A percentile compares a stretch with the other conserved stretches of the same genome.
Conservation (phyloP, 1,140 invertebrate species). For the Parasteatoda tepidariorum region DNA sequence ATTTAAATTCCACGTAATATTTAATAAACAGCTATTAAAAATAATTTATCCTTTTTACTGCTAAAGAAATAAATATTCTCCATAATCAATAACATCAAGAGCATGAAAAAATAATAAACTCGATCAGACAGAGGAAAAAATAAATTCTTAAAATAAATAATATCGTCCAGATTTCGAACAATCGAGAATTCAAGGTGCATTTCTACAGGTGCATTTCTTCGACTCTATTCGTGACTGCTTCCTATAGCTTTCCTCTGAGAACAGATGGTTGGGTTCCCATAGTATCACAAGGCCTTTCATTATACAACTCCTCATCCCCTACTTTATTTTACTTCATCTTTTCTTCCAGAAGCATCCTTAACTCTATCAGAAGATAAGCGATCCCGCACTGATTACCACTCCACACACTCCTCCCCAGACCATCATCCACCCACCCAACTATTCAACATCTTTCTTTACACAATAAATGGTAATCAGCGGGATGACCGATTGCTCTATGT, state of each 20-base stretch:
- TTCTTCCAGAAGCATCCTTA: slow-evolving; percentile 29
- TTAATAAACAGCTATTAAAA: too few relatives aligned
- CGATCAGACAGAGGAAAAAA: background rate
- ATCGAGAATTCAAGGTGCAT: slow-evolving; percentile 11
- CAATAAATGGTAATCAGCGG: slow-evolving; percentile 49
- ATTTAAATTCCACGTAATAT: too few relatives aligned
- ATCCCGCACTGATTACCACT: slow-evolving; percentile 17
- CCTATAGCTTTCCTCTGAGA: background rate
- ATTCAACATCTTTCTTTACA: slow-evolving; percentile 53
- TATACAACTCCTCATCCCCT: slow-evolving; percentile 1
- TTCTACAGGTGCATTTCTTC: slow-evolving; percentile 49
- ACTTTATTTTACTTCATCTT: slow-evolving; percentile 33
- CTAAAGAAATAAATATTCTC: too few relatives aligned
- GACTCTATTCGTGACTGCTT: slow-evolving; percentile 26
- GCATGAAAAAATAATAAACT: too few relatives aligned
- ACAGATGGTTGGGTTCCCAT: slow-evolving; percentile 37
- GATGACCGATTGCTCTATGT: slow-evolving; percentile 30
- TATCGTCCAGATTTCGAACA: background rate
- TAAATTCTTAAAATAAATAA: too few relatives aligned
- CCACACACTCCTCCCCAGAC: background rate
- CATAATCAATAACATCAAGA: too few relatives aligned
- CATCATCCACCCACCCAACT: background rate
- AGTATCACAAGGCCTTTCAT: slow-evolving; percentile 49
- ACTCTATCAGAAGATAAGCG: slow-evolving; percentile 51
- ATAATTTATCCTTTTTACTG: too few relatives aligned